Base-by-base conservation (phyloP, 1,140 invertebrate genomes). In the Oncopodura yosiiana region DNA sequence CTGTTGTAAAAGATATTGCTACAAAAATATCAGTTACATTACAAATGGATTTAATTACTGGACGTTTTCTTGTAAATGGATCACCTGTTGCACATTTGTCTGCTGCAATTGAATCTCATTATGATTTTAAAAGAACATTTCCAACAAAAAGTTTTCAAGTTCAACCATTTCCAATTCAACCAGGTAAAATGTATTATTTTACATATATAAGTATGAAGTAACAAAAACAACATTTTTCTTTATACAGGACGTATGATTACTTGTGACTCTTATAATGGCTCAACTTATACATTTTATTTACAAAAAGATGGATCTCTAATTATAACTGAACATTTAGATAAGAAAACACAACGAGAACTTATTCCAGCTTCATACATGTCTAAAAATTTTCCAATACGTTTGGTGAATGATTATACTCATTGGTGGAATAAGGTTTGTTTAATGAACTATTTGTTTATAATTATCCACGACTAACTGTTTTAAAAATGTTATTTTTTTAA, bases 31-130 rank as follows among this genome's bases (percentile, higher is more conserved):
- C n/a, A n/a, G n/a, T n/a, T 34, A 8, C 8, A 34, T 14, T 57
- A 1, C 48, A 57, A 21, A 51, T 57, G 32, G 57, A 59, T 18
- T 44, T 59, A 12, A 43, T 54, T 8, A 34, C 6, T 5, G 57
- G 57, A 6, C 14, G 26, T 4, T 59, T 59, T 46, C 16, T 59
- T 2, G 57, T 59, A 0, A 36, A 59, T 39, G 57, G 57, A 39
- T 44, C n/a, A 12, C 57, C 57, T 1, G 45, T 45, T 6, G 16
- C 27, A 1, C 27, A 45, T 12, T 32, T 59, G 16, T 32, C 57
- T 0, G 18, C 14, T 14, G 14, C 8, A 3, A 49, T 53, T 23
- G 49, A 52, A 48, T 46, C 30, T 14, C 43, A 52, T 24, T 14
- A 21, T 1, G 48, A 44, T 18, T 57, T 42, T 38, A 26, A 51